Base-by-base conservation (phyloP, 2,113 vertebrate species). In the Herpetotheres cachinnans region DNA sequence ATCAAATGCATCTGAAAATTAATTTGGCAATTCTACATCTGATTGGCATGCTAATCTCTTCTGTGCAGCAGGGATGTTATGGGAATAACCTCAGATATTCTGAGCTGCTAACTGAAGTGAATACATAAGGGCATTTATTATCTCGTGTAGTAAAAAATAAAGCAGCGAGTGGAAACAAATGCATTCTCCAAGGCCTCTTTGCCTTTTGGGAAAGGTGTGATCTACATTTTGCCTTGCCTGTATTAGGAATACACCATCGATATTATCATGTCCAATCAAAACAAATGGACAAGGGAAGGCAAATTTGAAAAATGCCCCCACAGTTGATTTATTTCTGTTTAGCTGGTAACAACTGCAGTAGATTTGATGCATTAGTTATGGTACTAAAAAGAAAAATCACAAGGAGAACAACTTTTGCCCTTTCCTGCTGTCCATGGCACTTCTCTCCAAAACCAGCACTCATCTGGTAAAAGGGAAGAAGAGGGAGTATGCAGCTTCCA, bases 1-100 rank as follows among this genome's bases (percentile, higher is more conserved):
- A 95, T 95, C 96, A 96, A 92, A 92, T 18, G 54, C 89, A 91
- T 82, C 66, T 92, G 79, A 55, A 97, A 93, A 89, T 95, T 95
- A 94, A 94, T 96, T 96, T 93, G 63, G 61, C 78, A 83, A 78
- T 86, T 89, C 92, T 74, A 27, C 0, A 2, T 80, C 74, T 94
- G 95, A 91, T 88, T 81, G 67, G 89, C 81, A 83, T 55, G 72
- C 62, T 93, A 91, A 93, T 92, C 70, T 90, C 78, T 61, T 54
- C 85, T 17, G 42, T 83, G 65, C 63, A 90, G 71, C 0, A 0
- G n/a, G 44, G 55, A 40, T 50, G 42, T 91, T 83, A 70, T 3
- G 69, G 72, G 66, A 93, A 72, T 88, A 88, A 44, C 62, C 38
- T 78, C 34, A 1, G 82, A 80, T 62, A 54, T 95, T 97, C 82